These are phyloP conservation scores for Eremophila alpestris DNA, from an alignment of 2,797 vertebrate species.

Conservation along the genomic window DNA sequence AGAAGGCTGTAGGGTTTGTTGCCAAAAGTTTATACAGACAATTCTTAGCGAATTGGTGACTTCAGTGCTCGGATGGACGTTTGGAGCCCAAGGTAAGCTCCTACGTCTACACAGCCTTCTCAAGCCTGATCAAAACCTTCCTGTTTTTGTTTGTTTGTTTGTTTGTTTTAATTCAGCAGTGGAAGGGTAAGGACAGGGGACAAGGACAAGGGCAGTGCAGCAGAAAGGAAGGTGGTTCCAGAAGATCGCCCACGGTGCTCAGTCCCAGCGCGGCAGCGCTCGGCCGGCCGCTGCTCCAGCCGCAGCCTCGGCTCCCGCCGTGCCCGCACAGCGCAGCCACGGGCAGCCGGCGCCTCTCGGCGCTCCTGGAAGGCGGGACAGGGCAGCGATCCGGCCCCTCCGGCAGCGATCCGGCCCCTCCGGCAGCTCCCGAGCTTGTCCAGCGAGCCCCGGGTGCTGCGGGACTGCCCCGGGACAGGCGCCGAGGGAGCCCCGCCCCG, in stretches of 20 bases:
- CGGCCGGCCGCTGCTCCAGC: not conserved
- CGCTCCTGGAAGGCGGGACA: not conserved
- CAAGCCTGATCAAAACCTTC: not conserved
- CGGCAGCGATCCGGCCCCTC: rapidly evolving
- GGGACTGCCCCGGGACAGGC: not conserved
- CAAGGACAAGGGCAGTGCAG: not conserved
- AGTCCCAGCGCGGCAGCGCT: not conserved
- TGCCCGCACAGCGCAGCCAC: not conserved
- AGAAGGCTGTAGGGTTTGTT: not conserved
- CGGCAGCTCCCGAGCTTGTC: rapidly evolving
- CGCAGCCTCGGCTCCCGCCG: too few species aligned
- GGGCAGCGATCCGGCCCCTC: too few species aligned
- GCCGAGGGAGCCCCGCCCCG: not conserved
- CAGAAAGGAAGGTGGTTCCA: not conserved
- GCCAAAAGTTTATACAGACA: not conserved
- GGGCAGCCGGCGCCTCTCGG: rapidly evolving
- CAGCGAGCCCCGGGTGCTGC: rapidly evolving
- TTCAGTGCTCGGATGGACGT: not conserved
- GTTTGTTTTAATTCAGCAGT: not conserved
- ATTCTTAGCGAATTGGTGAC: not conserved
- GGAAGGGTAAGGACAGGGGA: not conserved
- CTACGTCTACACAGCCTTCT: not conserved
- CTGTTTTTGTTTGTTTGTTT: too few species aligned
- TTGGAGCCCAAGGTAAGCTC: not conserved
- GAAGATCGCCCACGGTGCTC: rapidly evolving